Percentiles rank a stretch among this genome's conserved stretches.
These are phyloP conservation scores for Falcaria lacertinaria DNA, from an alignment of 2,888 invertebrate species.

Conservation along the genomic window DNA sequence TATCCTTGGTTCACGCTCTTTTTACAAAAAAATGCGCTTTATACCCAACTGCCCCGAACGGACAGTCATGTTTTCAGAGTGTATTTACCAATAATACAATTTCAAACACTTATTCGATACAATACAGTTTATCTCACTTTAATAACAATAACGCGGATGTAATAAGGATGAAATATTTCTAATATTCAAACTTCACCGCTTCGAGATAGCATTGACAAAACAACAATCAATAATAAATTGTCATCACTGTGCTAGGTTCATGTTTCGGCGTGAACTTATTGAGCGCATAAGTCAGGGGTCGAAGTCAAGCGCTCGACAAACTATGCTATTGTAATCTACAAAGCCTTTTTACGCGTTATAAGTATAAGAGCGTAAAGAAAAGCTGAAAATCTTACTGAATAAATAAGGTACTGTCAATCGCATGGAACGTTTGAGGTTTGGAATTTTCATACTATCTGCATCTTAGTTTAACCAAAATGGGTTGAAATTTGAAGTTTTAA, in stretches of 20 bases:
- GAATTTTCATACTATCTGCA: too few species aligned
- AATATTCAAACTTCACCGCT: not conserved
- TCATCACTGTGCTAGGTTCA: conserved; percentile 28
- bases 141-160: not conserved
- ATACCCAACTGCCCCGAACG: too few species aligned
- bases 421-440: too few species aligned
- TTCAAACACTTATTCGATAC: too few species aligned
- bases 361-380: conserved; percentile 8
- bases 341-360: conserved; percentile 13
- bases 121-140: not conserved
- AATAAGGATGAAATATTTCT: not conserved
- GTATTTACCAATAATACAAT: too few species aligned
- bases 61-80: too few species aligned
- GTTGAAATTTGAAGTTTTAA: too few species aligned
- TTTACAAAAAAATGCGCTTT: too few species aligned
- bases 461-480: too few species aligned
- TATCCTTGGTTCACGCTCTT: too few species aligned
- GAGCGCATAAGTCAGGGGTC: conserved; percentile 57
- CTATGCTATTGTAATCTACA: conserved; percentile 53
- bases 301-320: conserved; percentile 61
- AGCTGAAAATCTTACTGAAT: not conserved
- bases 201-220: conserved; percentile 19
- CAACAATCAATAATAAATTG: conserved; percentile 35
- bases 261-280: conserved; percentile 47
- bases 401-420: too few species aligned